phyloP scores from a whole-genome alignment of 2,797 vertebrate genomes.

The Bradypodion ventrale region DNA sequence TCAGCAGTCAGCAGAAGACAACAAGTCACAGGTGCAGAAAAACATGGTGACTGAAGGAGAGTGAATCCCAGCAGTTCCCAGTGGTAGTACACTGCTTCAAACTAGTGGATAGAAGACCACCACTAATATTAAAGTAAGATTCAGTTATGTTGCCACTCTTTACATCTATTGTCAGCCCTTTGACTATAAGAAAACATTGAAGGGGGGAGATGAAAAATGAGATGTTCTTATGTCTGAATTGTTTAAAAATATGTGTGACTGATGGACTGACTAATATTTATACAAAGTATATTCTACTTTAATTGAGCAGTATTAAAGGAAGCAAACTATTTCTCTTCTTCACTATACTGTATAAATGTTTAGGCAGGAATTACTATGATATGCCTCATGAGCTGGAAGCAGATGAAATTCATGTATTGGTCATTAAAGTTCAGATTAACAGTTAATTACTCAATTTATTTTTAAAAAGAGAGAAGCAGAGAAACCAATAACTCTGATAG shows the following conservation, averaged over 20 bases:
- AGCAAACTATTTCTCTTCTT: not conserved
- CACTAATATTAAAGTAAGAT: not conserved
- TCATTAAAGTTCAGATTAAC: conserved; percentile 29
- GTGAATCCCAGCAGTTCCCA: too few relatives aligned
- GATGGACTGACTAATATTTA: not conserved
- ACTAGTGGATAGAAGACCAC: too few relatives aligned
- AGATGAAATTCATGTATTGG: conserved; percentile 10
- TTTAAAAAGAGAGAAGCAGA: not conserved
- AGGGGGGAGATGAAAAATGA: too few relatives aligned
- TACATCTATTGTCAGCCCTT: too few relatives aligned
- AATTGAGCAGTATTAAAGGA: not conserved
- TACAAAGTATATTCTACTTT: not conserved
- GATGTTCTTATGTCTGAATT: too few relatives aligned
- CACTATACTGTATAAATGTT: conserved; percentile 25
- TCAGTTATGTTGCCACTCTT: not conserved
- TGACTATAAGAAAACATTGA: too few relatives aligned
- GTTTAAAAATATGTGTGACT: not conserved
- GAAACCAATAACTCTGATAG: not conserved
- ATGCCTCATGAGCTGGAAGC: conserved; percentile 18
- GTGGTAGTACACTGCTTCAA: not conserved
- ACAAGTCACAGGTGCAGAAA: too few relatives aligned
- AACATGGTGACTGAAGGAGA: too few relatives aligned
- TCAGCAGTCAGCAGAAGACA: too few relatives aligned
- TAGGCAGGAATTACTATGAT: conserved; percentile 12
- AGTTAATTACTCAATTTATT: conserved; percentile 1